These are phyloP conservation scores for Cheirogaleus medius DNA, from an alignment of 2,113 vertebrate species.

Conservation along the genomic window DNA sequence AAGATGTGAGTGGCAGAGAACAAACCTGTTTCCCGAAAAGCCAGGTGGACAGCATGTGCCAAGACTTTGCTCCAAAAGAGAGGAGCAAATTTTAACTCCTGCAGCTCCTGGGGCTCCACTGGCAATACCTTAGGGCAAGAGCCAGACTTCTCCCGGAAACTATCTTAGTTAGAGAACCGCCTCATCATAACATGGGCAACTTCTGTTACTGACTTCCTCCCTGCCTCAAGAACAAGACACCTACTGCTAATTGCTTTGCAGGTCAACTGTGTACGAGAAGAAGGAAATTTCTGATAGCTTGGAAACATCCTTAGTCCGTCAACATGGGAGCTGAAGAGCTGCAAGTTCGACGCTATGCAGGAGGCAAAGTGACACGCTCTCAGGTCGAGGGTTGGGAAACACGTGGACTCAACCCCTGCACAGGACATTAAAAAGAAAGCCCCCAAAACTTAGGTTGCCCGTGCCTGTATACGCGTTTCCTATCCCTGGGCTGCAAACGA, in stretches of 20 bases:
- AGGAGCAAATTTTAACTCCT: background rate
- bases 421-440: background rate
- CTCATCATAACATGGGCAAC: background rate
- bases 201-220: background rate
- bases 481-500: background rate
- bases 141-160: background rate
- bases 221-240: background rate
- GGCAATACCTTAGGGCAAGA: background rate
- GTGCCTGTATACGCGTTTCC: background rate
- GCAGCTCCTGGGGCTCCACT: background rate
- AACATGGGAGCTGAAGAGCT: background rate
- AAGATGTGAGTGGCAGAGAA: background rate
- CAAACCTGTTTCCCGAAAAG: background rate
- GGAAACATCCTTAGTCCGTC: background rate
- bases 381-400: background rate
- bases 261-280: background rate
- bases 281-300: background rate
- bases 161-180: background rate
- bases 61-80: background rate
- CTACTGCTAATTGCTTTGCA: background rate
- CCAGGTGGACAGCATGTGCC: background rate
- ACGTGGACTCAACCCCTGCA: rapidly evolving
- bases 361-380: background rate
- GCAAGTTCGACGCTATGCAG: background rate
- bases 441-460: rapidly evolving